Conservation (phyloP, 2,888 invertebrate species). For the Diogma glabrata region DNA sequence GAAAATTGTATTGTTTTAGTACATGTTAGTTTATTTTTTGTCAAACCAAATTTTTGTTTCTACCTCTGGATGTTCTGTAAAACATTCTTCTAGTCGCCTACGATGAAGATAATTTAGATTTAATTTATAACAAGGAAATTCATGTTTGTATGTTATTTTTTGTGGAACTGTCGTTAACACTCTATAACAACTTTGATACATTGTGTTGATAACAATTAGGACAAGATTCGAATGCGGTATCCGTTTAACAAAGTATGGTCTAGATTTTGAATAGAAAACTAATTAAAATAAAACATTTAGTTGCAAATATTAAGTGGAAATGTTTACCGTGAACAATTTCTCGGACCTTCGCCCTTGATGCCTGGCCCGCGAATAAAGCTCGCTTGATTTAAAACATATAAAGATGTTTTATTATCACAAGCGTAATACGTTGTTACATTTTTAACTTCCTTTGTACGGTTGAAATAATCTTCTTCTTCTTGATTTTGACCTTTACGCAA, state of each 20-base stretch:
- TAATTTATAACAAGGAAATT: constrained; percentile 65
- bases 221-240: constrained; percentile 68
- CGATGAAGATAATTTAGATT: constrained; percentile 55
- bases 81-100: constrained; percentile 61
- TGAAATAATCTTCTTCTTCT: constrained; percentile 36
- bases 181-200: constrained; percentile 38
- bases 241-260: constrained; percentile 57
- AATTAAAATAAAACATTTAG: constrained; percentile 2
- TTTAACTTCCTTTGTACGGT: constrained; percentile 28
- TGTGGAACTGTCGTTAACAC: constrained; percentile 40
- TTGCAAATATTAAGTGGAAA: not conserved
- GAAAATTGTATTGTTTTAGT: not conserved
- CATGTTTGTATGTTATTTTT: constrained; percentile 37
- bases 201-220: constrained; percentile 56
- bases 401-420: constrained; percentile 59
- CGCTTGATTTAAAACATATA: constrained; percentile 56
- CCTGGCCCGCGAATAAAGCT: constrained; percentile 35
- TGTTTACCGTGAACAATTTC: constrained; percentile 34
- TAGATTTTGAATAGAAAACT: constrained; percentile 22
- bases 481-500: constrained; percentile 27
- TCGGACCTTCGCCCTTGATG: constrained; percentile 32
- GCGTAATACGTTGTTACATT: constrained; percentile 38
- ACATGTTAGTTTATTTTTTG: not conserved
- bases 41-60: not conserved
- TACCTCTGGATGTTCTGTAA: constrained; percentile 61